A percentile compares a stretch with the other conserved stretches of the same genome.
Conservation (phyloP, 2,797 vertebrate genomes). For the Gymnopithys bicolor region DNA sequence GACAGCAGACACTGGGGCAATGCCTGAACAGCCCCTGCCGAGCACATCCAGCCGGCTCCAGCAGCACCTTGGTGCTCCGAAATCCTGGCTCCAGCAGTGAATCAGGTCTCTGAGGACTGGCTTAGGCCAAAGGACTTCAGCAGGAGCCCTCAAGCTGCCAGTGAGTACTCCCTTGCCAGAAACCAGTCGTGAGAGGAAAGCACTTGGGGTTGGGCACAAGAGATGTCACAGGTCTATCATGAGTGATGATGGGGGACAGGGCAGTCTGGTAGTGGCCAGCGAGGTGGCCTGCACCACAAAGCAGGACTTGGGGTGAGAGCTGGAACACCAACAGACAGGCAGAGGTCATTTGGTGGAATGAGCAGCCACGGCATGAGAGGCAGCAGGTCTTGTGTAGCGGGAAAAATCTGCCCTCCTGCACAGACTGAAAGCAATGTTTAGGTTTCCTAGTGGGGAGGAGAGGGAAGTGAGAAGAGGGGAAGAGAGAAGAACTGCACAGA, state of each 20-base stretch:
- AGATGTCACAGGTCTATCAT: background rate
- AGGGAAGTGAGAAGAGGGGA: no score
- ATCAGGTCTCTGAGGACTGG: rapidly evolving
- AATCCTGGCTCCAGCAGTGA: background rate
- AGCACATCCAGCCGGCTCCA: rapidly evolving
- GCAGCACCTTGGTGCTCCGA: background rate
- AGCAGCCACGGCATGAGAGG: no score
- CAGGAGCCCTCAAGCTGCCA: rapidly evolving
- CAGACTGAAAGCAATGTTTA: background rate
- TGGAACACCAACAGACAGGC: background rate
- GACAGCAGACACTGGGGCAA: background rate
- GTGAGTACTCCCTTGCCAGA: background rate
- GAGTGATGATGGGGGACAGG: rapidly evolving
- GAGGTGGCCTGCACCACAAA: rapidly evolving
- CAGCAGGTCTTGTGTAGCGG: background rate
- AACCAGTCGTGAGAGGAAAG: background rate
- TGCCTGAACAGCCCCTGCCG: background rate
- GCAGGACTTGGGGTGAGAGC: background rate
- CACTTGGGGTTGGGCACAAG: no score
- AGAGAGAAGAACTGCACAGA: background rate
- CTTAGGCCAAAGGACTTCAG: background rate
- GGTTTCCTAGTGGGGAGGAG: background rate
- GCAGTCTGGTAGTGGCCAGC: rapidly evolving
- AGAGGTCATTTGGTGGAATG: background rate
- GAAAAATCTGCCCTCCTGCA: background rate